Evolutionary conservation across 2,113 vertebrate genomes (phyloP).

Genomic region (Nycticebus coucang): DNA sequence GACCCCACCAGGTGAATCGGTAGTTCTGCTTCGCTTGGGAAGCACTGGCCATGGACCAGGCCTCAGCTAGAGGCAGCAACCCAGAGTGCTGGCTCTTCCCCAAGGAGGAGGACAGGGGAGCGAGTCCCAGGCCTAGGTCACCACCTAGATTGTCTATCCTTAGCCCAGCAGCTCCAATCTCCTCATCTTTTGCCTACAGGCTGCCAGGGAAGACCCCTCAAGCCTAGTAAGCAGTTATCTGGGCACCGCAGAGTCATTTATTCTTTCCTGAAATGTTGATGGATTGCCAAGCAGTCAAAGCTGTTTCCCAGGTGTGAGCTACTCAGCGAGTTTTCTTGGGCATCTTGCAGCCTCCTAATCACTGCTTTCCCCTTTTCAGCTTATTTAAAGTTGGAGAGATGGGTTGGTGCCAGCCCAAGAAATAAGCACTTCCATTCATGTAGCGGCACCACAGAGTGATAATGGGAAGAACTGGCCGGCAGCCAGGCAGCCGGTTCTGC

Average conservation of each 20-base stretch:
- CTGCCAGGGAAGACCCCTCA: neutral
- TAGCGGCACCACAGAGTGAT: rapidly evolving
- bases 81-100: neutral
- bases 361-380: neutral
- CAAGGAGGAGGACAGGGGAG: neutral
- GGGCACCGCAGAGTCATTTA: neutral
- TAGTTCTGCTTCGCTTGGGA: neutral
- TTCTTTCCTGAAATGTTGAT: conserved; percentile 29
- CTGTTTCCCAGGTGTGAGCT: neutral
- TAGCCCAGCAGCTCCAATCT: neutral
- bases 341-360: neutral
- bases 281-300: neutral
- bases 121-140: neutral
- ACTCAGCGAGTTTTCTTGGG: neutral
- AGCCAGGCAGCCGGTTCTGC: neutral
- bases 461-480: neutral
- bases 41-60: neutral
- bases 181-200: neutral
- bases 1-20: neutral
- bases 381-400: conserved; percentile 24
- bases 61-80: neutral
- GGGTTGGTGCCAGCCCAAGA: neutral
- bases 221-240: neutral
- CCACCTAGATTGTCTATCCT: neutral
- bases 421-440: neutral